Percentiles rank a stretch among this genome's conserved stretches.
Evolutionary conservation across 1,140 invertebrate species (phyloP).

Genomic region (Drosophila navojoa): DNA sequence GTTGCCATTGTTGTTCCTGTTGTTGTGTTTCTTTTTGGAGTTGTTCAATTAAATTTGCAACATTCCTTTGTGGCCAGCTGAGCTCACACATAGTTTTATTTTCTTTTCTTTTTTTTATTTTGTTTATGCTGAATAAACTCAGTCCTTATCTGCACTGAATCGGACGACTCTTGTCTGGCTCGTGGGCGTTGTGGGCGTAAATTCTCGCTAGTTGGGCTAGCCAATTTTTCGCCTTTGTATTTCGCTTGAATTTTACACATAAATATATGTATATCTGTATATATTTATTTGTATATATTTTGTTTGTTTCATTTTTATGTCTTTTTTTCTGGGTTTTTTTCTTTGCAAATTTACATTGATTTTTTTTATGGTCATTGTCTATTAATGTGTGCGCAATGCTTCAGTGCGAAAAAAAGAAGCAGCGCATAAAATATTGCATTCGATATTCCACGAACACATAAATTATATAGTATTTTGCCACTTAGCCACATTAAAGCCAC

Average conservation of each 20-base stretch:
- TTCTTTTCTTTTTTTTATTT: no score
- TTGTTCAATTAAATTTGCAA: conserved; percentile 73
- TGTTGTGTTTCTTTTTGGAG: conserved; percentile 55
- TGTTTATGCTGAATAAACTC: conserved; percentile 2
- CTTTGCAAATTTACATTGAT: conserved; percentile 35
- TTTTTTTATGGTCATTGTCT: conserved; percentile 46
- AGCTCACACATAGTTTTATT: neutral
- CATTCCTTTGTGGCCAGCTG: conserved; percentile 43
- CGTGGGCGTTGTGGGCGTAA: conserved; percentile 1
- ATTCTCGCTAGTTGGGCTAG: conserved; percentile 2
- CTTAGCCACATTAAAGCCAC: neutral
- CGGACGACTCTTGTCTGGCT: conserved; percentile 11
- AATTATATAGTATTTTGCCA: conserved; percentile 16
- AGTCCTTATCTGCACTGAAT: conserved; percentile 41
- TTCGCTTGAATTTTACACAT: conserved; percentile 18
- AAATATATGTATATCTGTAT: no score
- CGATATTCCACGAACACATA: conserved; percentile 22
- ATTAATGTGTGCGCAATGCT: conserved; percentile 36
- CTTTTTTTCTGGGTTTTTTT: conserved; percentile 19
- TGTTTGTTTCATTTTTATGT: conserved; percentile 7
- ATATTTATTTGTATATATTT: conserved; percentile 15
- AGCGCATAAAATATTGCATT: conserved; percentile 21
- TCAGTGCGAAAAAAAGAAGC: neutral
- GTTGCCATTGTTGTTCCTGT: conserved; percentile 42
- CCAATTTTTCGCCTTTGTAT: conserved; percentile 29